Evolutionary conservation across 2,888 invertebrate species (phyloP).

Genomic region (Dione vanillae): DNA sequence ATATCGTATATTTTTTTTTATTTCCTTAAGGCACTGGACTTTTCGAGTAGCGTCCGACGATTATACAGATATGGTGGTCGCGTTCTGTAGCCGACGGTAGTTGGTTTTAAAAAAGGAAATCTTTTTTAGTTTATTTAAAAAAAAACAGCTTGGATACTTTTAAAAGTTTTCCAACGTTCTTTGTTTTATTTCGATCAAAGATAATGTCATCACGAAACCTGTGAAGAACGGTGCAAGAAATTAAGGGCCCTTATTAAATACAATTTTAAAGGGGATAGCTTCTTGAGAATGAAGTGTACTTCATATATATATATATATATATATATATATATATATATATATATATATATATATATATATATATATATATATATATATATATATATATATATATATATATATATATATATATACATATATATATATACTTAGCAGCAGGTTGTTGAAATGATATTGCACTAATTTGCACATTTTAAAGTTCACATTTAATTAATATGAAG

Average conservation of each 20-base stretch:
- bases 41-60: constrained; percentile 81
- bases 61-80: constrained; percentile 76
- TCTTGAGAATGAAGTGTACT: too few species aligned
- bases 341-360: background rate
- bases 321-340: background rate
- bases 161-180: constrained; percentile 56
- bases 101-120: constrained; percentile 68
- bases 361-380: background rate
- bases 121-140: constrained; percentile 65
- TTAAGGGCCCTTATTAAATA: constrained; percentile 25
- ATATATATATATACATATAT: too few species aligned
- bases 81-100: constrained; percentile 78
- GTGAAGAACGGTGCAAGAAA: constrained; percentile 42
- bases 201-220: constrained; percentile 61
- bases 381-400: background rate
- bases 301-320: background rate
- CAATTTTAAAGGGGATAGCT: background rate
- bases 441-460: background rate
- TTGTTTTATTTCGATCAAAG: constrained; percentile 66
- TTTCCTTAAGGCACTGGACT: constrained; percentile 72
- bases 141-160: constrained; percentile 66
- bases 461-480: constrained; percentile 1
- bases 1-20: constrained; percentile 69
- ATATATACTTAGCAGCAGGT: background rate
- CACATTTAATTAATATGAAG: constrained; percentile 17